Percentiles rank a stretch among this genome's conserved stretches.
Conservation (phyloP, 2,113 vertebrate species). For the Nesoenas mayeri region DNA sequence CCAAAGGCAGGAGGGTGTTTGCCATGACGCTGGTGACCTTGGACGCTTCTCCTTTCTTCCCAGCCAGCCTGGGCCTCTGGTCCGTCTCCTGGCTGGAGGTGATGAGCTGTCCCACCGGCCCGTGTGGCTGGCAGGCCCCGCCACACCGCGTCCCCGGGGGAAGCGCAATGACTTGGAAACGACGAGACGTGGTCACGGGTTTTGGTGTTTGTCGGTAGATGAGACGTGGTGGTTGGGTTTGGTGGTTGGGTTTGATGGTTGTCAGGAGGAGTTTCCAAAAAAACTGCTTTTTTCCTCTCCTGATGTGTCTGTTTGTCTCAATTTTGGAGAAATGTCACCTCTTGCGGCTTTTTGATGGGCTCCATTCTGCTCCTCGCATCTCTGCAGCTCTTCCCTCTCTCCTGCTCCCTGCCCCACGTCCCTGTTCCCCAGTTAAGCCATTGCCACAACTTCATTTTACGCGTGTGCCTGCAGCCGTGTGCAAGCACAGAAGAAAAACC, state of each 20-base stretch:
- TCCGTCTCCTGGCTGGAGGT: background rate
- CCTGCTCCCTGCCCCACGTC: background rate
- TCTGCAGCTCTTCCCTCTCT: background rate
- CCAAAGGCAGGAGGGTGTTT: conserved; percentile 1
- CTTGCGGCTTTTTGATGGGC: background rate
- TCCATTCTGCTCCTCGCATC: background rate
- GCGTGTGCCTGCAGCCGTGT: background rate
- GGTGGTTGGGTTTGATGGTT: background rate
- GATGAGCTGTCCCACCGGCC: background rate
- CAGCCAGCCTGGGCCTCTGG: background rate
- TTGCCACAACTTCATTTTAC: background rate
- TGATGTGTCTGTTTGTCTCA: background rate
- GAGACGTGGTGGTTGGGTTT: background rate
- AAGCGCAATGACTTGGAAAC: background rate
- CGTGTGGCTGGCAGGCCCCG: background rate
- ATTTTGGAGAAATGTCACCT: background rate
- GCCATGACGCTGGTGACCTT: background rate
- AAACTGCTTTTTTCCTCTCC: background rate
- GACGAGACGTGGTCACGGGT: background rate
- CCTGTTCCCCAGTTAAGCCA: background rate
- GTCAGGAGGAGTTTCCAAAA: background rate
- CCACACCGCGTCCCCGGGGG: background rate
- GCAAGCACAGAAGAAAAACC: conserved; percentile 1
- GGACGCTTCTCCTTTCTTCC: background rate
- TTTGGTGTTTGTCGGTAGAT: background rate